Evolutionary conservation across 2,888 invertebrate species (phyloP), one percentile per base, ranked within the genome.

Genomic region (Diloba caeruleocephala): DNA sequence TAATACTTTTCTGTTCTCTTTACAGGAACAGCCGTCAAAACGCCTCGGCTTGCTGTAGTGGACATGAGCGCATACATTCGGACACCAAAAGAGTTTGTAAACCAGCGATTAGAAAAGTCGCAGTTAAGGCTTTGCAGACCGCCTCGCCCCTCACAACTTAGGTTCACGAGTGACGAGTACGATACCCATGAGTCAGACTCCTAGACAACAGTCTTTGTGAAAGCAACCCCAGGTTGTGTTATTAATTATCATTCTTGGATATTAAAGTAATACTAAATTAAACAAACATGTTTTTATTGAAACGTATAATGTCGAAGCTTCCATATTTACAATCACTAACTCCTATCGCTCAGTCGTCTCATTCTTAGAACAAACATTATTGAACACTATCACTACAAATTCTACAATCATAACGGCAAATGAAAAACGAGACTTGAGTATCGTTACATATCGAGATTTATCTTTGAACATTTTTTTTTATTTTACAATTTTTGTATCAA

Each of bases 251-350:
- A 2, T 12, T 37, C 44, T 60, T 62, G 26, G 13, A 49, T 44
- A 67, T 29, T 67, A 67, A 54, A 67, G 6, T 41, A 15, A 23
- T 33, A 49, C 64, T 33, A 55, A 88, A 87, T 85, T 71, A 89
- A 90, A 90, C 86, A 73, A 88, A 60, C 41, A 41, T 57, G 48
- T 76, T 82, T 85, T 90, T 89, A 90, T 84, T 90, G 84, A 92
- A 91, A 91, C 85, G 85, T 91, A 90, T 91, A 92, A 89, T 91
- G 89, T 91, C 87, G 90, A 92, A 92, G 92, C 91, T 87, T 85
- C 82, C 86, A 78, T 92, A 92, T 92, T 89, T 92, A 92, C 92
- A 92, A 89, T 89, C 86, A 88, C 90, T 92, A 92, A 88, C 80
- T 80, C 83, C 90, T 91, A 86, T 86, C 92, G 86, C 90, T 92